phyloP scores from a whole-genome alignment of 2,113 vertebrate genomes.

The Sander lucioperca region DNA sequence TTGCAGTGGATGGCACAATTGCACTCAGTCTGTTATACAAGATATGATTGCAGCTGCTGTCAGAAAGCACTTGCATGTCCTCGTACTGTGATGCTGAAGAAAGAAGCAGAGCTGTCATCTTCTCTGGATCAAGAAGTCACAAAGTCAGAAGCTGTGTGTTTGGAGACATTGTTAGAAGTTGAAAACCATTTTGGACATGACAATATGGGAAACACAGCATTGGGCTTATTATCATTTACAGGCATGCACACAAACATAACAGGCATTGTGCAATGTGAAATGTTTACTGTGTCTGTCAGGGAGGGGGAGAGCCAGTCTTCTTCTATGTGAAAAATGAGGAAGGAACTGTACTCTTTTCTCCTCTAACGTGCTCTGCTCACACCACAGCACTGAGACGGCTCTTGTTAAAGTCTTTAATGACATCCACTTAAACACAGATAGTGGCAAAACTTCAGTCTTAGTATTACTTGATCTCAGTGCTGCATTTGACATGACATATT shows the following conservation, averaged over 20 bases:
- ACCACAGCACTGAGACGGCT: no score
- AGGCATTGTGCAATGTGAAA: neutral
- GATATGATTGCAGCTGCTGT: constrained; percentile 18
- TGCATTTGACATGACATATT: no score
- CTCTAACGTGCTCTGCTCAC: neutral
- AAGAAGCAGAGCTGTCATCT: neutral
- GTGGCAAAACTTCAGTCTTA: no score
- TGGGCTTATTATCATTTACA: constrained; percentile 3
- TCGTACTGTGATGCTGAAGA: neutral
- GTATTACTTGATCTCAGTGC: no score
- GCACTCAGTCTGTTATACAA: constrained; percentile 10
- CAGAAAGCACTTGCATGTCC: constrained; percentile 12
- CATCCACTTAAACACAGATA: no score
- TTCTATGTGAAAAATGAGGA: neutral
- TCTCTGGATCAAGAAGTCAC: constrained; percentile 3
- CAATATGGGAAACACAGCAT: neutral
- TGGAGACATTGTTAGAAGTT: constrained; percentile 6
- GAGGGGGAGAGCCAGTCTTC: neutral
- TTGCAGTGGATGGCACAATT: neutral
- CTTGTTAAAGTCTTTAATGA: no score
- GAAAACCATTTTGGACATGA: constrained; percentile 12
- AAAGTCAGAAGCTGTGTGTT: neutral
- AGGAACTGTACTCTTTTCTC: neutral
- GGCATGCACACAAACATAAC: neutral
- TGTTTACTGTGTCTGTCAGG: neutral